phyloP scores from a whole-genome alignment of 1,140 invertebrate species.

The Manduca sexta region DNA sequence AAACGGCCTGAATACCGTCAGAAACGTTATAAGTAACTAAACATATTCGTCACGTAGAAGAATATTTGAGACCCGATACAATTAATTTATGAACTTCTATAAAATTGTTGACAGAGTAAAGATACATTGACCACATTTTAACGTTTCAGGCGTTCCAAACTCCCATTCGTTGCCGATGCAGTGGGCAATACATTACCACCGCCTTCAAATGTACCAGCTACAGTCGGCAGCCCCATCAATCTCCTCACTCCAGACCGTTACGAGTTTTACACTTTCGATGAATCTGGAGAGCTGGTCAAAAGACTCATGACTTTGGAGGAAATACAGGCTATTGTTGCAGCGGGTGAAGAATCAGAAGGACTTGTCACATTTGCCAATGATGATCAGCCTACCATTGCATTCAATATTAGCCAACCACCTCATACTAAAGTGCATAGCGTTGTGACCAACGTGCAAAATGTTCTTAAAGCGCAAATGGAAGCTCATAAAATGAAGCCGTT shows the following conservation, averaged over 20 bases:
- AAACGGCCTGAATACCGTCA: too few species aligned
- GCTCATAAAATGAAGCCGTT: constrained; percentile 77
- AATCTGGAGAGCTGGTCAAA: constrained; percentile 85
- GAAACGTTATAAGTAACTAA: too few species aligned
- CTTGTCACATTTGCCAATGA: constrained; percentile 71
- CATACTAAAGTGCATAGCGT: constrained; percentile 84
- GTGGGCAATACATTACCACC: constrained; percentile 75
- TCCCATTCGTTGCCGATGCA: constrained; percentile 75
- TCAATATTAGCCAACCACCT: constrained; percentile 67
- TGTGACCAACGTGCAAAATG: constrained; percentile 86
- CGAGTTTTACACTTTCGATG: constrained; percentile 89
- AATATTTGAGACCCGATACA: too few species aligned
- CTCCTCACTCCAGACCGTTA: constrained; percentile 85
- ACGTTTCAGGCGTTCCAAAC: constrained; percentile 58
- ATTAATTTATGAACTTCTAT: too few species aligned
- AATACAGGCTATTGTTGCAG: constrained; percentile 87
- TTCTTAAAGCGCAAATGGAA: constrained; percentile 84
- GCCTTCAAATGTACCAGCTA: constrained; percentile 68
- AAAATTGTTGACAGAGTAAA: too few species aligned
- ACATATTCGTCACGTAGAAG: too few species aligned
- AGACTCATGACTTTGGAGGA: constrained; percentile 87
- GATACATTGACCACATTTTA: too few species aligned
- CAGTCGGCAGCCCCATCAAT: constrained; percentile 83
- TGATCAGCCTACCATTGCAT: constrained; percentile 64
- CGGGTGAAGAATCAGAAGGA: constrained; percentile 78